Evolutionary conservation across 2,113 vertebrate species (phyloP).

Genomic region (Cathartes aura): DNA sequence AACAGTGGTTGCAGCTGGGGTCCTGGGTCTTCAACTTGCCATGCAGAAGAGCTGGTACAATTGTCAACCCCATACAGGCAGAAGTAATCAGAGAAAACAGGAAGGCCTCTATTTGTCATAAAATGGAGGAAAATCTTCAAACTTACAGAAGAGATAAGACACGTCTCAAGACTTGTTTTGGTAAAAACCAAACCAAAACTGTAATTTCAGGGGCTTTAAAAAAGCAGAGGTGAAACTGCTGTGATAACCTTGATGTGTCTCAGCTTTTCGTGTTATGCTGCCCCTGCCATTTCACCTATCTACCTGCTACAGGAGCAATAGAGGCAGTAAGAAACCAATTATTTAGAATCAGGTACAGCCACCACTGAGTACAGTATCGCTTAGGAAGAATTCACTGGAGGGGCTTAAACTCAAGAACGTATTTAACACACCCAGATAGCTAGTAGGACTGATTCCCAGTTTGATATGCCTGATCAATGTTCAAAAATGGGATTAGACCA

Average conservation of each 20-base stretch:
- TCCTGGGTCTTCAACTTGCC: neutral
- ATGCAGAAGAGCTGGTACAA: neutral
- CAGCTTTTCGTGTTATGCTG: neutral
- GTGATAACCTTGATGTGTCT: neutral
- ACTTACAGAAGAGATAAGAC: neutral
- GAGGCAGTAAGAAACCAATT: neutral
- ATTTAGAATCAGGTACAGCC: neutral
- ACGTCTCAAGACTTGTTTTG: neutral
- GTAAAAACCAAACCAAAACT: neutral
- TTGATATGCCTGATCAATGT: neutral
- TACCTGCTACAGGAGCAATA: neutral
- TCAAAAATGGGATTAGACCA: neutral
- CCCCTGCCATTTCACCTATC: neutral
- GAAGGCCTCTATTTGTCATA: neutral
- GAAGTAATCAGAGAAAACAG: neutral
- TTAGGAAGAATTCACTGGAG: neutral
- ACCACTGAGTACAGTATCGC: neutral
- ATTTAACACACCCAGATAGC: neutral
- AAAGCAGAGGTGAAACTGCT: neutral
- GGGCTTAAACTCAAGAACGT: neutral
- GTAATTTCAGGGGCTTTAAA: neutral
- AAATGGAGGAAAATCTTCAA: neutral
- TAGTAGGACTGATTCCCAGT: neutral
- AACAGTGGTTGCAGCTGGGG: neutral
- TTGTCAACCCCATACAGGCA: neutral